Evolutionary conservation across 2,888 invertebrate genomes (phyloP).

Genomic region (Trichacis sp.): DNA sequence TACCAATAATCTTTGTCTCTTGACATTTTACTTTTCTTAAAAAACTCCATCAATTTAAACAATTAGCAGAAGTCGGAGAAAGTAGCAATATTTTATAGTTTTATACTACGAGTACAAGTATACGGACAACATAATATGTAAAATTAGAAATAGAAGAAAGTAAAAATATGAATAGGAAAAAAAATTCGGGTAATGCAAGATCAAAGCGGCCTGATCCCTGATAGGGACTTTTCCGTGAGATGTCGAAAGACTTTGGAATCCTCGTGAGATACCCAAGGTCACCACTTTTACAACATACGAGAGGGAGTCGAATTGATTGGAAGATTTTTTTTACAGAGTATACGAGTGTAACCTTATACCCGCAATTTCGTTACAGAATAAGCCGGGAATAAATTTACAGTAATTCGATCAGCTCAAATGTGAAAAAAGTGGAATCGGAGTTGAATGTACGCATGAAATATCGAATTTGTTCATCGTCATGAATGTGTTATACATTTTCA

Average conservation of each 20-base stretch:
- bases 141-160: conserved; percentile 25
- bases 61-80: conserved; percentile 15
- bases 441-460: too few species aligned
- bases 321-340: conserved; percentile 12
- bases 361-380: neutral
- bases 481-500: too few species aligned
- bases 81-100: too few species aligned
- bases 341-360: too few species aligned
- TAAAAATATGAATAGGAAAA: conserved; percentile 18
- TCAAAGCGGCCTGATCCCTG: conserved; percentile 27
- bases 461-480: too few species aligned
- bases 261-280: conserved; percentile 20
- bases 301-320: conserved; percentile 30
- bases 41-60: too few species aligned
- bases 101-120: too few species aligned
- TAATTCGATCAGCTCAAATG: neutral
- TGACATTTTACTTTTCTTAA: neutral
- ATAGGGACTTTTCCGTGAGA: conserved; percentile 15
- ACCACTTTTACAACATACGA: conserved; percentile 10
- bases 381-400: neutral
- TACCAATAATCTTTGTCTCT: too few species aligned
- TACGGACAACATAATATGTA: too few species aligned
- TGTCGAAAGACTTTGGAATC: conserved; percentile 12
- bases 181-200: conserved; percentile 25
- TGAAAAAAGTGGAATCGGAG: too few species aligned